Percentiles rank a stretch among this genome's conserved stretches.
Conservation (phyloP, 2,888 invertebrate genomes). For the Rhagonycha fulva region DNA sequence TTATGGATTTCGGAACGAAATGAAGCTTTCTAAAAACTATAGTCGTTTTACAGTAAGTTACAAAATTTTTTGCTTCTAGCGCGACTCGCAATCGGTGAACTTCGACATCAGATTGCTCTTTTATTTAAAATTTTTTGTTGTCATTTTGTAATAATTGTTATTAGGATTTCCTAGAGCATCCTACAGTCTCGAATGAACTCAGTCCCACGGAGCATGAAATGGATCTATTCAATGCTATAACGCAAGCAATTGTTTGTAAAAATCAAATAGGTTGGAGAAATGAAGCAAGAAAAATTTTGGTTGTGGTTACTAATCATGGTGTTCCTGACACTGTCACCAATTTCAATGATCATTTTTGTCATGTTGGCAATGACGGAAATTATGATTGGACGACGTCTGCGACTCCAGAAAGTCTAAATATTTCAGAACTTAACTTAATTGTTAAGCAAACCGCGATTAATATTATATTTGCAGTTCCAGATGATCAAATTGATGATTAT, state of each 20-base stretch:
- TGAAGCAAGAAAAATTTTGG: conserved; percentile 87
- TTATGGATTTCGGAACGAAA: conserved; percentile 80
- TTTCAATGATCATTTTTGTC: conserved; percentile 91
- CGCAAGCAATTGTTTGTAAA: conserved; percentile 95
- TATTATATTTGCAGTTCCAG: conserved; percentile 95
- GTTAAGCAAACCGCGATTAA: conserved; percentile 95
- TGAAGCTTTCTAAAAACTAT: conserved; percentile 73
- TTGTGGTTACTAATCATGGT: conserved; percentile 98
- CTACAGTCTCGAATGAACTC: conserved; percentile 93
- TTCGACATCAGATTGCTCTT: too few relatives aligned
- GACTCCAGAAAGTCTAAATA: conserved; percentile 94
- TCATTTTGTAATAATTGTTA: too few relatives aligned
- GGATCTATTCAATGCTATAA: conserved; percentile 79
- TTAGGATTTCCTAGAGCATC: conserved; percentile 69
- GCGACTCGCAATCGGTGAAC: too few relatives aligned
- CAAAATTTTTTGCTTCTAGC: background rate
- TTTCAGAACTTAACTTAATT: conserved; percentile 88
- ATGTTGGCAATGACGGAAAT: conserved; percentile 73
- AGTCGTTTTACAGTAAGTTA: conserved; percentile 73
- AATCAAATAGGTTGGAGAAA: conserved; percentile 93
- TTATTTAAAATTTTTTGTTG: too few relatives aligned
- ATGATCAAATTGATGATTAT: conserved; percentile 83
- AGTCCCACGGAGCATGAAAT: conserved; percentile 99
- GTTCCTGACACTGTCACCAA: conserved; percentile 98
- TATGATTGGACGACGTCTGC: conserved; percentile 68